Evolutionary conservation across 2,797 vertebrate genomes (phyloP), one percentile per base, ranked within the genome.

Genomic region (Margarornis squamiger): DNA sequence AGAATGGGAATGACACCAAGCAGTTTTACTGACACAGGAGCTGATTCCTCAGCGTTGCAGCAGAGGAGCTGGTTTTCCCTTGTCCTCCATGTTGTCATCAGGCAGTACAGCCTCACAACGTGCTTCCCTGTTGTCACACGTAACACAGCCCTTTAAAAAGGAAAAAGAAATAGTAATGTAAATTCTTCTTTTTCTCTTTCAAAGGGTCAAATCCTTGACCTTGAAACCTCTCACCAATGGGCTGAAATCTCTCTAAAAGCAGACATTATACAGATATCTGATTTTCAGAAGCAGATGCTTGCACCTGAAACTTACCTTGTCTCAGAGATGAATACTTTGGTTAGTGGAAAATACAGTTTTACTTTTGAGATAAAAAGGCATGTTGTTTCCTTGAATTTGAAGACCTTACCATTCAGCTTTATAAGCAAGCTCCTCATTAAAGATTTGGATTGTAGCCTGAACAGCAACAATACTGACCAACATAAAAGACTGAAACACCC

Each of bases 71-170:
- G 41, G 24, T n/a, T 36, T 68, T 85, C 76, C 79, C 88, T 65
- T 55, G 32, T 79, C 95, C 12, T 78, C 96, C 41, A 58, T 15
- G 62, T n/a, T 63, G 13, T 77, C 91, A 6, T 22, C 34, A 62
- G 71, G 20, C 38, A 80, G 19, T 34, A 73, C 14, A 19, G 83
- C 46, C n/a, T 73, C 84, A 51, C 71, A 68, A 0, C 7, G 59
- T 1, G 30, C n/a, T 34, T 67, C 76, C 65, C 76, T 76, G 73
- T 71, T 49, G 62, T 93, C 51, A 39, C 97, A 97, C 0, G 84
- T 43, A 51, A 94, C 43, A 78, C 96, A 96, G 89, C 95, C 98
- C 98, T 98, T 92, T 48, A 63, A 67, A 85, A 95, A 91, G 71
- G 74, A 95, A 79, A 26, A 67, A 95, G n/a, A 90, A 66, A 80